These are phyloP conservation scores for Reticulitermes lucifugus DNA, from an alignment of 2,888 invertebrate genomes.

Conservation along the genomic window DNA sequence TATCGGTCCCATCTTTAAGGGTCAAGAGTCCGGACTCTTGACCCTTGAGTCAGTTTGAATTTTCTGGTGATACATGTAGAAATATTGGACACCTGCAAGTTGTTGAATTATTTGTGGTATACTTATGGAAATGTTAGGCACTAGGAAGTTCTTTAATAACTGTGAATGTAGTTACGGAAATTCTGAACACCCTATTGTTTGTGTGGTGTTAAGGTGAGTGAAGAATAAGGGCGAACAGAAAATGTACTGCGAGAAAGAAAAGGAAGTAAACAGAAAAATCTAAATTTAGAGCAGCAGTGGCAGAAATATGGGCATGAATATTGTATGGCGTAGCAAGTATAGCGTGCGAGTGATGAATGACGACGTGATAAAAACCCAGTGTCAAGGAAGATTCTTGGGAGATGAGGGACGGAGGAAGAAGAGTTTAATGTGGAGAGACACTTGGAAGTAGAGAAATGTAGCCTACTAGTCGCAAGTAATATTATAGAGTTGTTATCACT, in stretches of 20 bases:
- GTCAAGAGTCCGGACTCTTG: too few relatives aligned
- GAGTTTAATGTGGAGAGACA: constrained; percentile 8
- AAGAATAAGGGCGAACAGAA: neutral
- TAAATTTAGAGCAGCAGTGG: neutral
- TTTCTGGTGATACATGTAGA: too few relatives aligned
- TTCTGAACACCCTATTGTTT: neutral
- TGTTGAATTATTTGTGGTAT: too few relatives aligned
- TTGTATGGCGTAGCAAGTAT: neutral
- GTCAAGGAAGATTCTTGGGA: neutral
- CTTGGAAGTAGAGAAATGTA: too few relatives aligned
- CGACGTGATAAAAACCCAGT: neutral
- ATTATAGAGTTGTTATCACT: neutral
- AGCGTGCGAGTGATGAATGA: neutral
- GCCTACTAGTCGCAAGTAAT: neutral
- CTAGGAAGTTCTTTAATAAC: too few relatives aligned
- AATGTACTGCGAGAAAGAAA: neutral
- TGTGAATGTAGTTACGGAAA: neutral
- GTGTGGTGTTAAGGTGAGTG: neutral
- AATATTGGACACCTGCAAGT: too few relatives aligned
- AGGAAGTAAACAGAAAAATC: neutral
- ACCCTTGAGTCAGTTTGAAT: too few relatives aligned
- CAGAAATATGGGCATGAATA: neutral
- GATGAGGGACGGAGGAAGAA: neutral
- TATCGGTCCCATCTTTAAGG: too few relatives aligned
- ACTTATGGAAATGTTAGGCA: too few relatives aligned